Evolutionary conservation across 1,140 invertebrate species (phyloP), one percentile per base, ranked within the genome.

Genomic region (Drosophila cardini): DNA sequence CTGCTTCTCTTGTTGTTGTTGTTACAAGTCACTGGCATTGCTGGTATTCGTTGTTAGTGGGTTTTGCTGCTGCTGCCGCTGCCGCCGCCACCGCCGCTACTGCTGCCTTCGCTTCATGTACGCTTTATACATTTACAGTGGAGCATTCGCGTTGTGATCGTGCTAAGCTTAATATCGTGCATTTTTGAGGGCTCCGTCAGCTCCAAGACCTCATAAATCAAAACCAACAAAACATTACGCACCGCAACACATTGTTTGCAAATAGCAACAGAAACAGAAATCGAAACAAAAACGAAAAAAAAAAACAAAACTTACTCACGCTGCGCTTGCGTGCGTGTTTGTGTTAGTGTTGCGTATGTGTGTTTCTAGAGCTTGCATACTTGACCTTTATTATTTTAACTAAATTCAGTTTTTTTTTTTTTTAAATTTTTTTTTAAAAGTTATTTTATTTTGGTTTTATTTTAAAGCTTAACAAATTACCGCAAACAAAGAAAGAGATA

Each of bases 71-170:
- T 61, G 63, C 43, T 32, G 48, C 32, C 40, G 43, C 16, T 60
- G 62, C 10, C 58, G 68, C 63, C 58, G 74, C 48, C 48, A 45
- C 11, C 64, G 69, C 72, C 40, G 43, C 16, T 60, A 58, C 10
- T 58, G 68, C 63, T 63, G 74, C 48, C 48, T 57, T 13, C 64
- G 69, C 72, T 71, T 70, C 13, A 64, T 76, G 72, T 74, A 67
- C 61, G 76, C 60, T 80, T 67, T 70, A 43, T 53, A 70, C 63
- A 64, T 71, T 79, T 61, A 57, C 78, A 63, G 38, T 64, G 57
- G 61, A 76, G 77, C 84, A 87, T 86, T 87, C 80, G 72, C 69
- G 69, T 57, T 77, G 63, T 34, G 83, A 87, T 87, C 83, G 83
- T 79, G 84, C 74, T 71, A 61, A 70, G 76, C 83, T 83, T 21